phyloP scores from a whole-genome alignment of 2,797 vertebrate species.

The Lepilemur ruficaudatus region DNA sequence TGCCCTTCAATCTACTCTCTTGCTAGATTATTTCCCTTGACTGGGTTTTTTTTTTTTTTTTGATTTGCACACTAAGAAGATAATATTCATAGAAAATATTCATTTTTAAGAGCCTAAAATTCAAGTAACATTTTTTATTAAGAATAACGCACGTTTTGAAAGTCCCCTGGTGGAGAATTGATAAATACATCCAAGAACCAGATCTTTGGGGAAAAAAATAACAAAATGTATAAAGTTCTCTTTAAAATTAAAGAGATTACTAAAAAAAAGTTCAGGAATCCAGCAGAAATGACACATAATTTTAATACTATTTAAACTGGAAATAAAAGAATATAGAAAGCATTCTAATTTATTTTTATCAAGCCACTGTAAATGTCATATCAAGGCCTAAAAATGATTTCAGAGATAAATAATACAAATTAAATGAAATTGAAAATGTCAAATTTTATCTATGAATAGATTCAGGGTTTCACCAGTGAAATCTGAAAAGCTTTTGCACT shows the following conservation, averaged over 20 bases:
- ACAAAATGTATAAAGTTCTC: not conserved
- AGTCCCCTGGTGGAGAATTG: not conserved
- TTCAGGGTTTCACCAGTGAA: not conserved
- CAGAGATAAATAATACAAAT: not conserved
- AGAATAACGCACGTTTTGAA: constrained; percentile 15
- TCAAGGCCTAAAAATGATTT: not conserved
- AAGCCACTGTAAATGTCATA: not conserved
- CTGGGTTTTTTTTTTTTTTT: not conserved
- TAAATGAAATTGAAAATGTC: constrained; percentile 11
- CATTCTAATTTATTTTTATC: constrained; percentile 3
- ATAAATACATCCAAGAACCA: not conserved
- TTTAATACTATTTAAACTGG: not conserved
- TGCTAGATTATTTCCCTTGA: not conserved
- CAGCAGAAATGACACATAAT: not conserved
- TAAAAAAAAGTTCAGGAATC: not conserved
- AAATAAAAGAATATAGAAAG: not conserved
- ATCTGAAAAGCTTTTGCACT: not conserved
- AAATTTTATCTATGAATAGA: not conserved
- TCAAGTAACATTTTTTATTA: not conserved
- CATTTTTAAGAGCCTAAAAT: not conserved
- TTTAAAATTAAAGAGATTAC: not conserved
- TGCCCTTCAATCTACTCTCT: not conserved
- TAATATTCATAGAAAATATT: not conserved
- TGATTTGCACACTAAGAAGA: not conserved
- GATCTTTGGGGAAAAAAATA: not conserved